phyloP scores from a whole-genome alignment of 1,140 invertebrate species.

The Chymomyza costata region DNA sequence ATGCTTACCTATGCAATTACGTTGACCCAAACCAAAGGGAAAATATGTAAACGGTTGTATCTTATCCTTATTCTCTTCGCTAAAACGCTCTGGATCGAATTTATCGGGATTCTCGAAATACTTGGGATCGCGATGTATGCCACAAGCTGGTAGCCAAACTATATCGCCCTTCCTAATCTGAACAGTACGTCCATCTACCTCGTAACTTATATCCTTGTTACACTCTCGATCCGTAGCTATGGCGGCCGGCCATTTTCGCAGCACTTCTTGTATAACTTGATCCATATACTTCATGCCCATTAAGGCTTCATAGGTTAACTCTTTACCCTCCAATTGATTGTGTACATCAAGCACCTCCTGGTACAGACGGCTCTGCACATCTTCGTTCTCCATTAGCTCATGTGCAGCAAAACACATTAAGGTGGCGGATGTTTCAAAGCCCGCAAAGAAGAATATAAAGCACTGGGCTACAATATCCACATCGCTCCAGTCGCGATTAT shows the following conservation, averaged over 20 bases:
- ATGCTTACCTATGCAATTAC: conserved; percentile 79
- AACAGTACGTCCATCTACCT: conserved; percentile 76
- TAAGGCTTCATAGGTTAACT: conserved; percentile 75
- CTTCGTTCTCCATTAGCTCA: conserved; percentile 78
- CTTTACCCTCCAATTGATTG: conserved; percentile 44
- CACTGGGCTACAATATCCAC: conserved; percentile 81
- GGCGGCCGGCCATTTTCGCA: conserved; percentile 78
- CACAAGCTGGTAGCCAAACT: conserved; percentile 76
- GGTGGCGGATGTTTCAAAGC: conserved; percentile 80
- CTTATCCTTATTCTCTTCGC: conserved; percentile 77
- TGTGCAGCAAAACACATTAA: conserved; percentile 77
- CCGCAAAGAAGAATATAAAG: conserved; percentile 80
- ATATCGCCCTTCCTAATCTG: conserved; percentile 74
- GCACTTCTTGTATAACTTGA: conserved; percentile 77
- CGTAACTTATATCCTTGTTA: conserved; percentile 76
- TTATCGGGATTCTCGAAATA: conserved; percentile 77
- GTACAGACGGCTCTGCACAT: conserved; percentile 78
- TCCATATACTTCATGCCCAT: conserved; percentile 76
- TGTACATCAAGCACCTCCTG: conserved; percentile 77
- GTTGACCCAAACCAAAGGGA: conserved; percentile 81
- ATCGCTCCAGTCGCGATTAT: conserved; percentile 76
- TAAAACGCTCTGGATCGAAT: conserved; percentile 79
- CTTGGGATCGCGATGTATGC: conserved; percentile 78
- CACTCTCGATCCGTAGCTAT: conserved; percentile 76
- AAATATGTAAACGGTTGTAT: conserved; percentile 77